Conservation (phyloP, 2,113 vertebrate species). For the Philantomba maxwellii region DNA sequence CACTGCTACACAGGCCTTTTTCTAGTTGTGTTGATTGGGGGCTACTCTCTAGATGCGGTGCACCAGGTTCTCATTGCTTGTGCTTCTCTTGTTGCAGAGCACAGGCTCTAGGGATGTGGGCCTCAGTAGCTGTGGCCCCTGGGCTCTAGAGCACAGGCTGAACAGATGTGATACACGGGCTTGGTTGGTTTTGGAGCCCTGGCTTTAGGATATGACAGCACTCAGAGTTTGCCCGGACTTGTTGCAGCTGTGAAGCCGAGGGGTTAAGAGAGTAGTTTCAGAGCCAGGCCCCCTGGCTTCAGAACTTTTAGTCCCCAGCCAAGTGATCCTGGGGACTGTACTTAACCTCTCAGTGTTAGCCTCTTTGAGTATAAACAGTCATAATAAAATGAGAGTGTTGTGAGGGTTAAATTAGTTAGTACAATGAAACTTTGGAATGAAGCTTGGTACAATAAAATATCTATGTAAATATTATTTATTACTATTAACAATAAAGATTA, state of each 20-base stretch:
- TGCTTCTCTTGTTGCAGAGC: neutral
- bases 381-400: neutral
- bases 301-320: neutral
- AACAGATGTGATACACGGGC: neutral
- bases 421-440: neutral
- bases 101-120: neutral
- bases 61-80: neutral
- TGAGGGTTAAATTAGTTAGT: neutral
- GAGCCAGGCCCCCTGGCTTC: neutral
- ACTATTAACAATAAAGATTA: neutral
- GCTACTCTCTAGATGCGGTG: neutral
- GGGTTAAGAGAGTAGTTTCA: neutral
- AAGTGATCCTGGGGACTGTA: neutral
- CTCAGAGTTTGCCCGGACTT: neutral
- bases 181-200: neutral
- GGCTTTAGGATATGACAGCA: neutral
- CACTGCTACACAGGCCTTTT: neutral
- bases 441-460: neutral
- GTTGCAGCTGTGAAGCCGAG: neutral
- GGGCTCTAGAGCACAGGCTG: neutral
- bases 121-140: neutral
- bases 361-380: neutral
- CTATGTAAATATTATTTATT: neutral
- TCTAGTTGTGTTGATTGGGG: neutral
- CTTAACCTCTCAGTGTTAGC: neutral